Evolutionary conservation across 1,140 invertebrate genomes (phyloP).

Genomic region (Lepidostoma basale): DNA sequence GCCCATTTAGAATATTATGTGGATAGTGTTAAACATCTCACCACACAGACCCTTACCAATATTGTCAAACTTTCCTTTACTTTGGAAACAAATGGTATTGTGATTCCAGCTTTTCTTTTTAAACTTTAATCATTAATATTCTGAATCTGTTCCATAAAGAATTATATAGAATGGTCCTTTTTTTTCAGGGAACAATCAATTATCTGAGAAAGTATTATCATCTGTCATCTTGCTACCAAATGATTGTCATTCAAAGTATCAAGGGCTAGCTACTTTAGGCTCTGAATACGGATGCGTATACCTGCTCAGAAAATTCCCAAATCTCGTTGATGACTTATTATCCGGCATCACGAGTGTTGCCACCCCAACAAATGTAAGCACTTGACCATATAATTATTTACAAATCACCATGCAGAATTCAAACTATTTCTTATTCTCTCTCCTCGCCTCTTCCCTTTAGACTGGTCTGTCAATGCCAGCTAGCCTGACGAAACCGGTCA

Average conservation of each 20-base stretch:
- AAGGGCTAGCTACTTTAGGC: conserved; percentile 31
- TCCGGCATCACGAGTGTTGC: conserved; percentile 32
- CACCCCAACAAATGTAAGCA: conserved; percentile 34
- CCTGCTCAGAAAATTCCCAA: conserved; percentile 45
- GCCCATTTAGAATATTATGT: conserved; percentile 61
- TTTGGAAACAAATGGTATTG: conserved; percentile 48
- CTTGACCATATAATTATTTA: no score
- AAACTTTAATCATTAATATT: neutral
- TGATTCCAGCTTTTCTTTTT: neutral
- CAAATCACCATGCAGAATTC: neutral
- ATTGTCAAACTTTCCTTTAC: conserved; percentile 52
- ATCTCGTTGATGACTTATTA: conserved; percentile 47
- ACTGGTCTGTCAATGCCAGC: no score
- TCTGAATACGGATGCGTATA: conserved; percentile 35
- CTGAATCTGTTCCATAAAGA: no score
- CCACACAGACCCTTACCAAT: conserved; percentile 53
- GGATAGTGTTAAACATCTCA: conserved; percentile 64
- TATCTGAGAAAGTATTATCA: conserved; percentile 32
- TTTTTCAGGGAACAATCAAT: conserved; percentile 27
- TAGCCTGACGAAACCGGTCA: no score
- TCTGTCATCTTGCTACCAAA: conserved; percentile 25
- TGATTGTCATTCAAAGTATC: conserved; percentile 37
- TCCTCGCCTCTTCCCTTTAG: no score
- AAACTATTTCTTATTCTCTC: no score
- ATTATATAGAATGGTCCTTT: no score